Conservation (phyloP, 1,140 invertebrate genomes). For the Zaprionus ornatus region DNA sequence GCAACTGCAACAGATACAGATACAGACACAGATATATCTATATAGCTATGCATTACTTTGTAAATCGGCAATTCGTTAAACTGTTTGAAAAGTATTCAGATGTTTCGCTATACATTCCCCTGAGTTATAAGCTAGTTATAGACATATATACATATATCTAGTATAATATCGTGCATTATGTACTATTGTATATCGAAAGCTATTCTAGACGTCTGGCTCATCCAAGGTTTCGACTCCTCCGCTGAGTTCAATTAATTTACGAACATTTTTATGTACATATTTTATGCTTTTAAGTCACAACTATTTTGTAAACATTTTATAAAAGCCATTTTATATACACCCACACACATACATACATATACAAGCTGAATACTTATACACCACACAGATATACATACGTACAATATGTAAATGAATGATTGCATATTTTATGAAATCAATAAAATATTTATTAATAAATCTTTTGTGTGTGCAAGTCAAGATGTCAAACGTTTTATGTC, state of each 20-base stretch:
- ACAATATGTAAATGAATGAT: neutral
- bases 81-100: slow-evolving; percentile 29
- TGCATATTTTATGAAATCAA: slow-evolving; percentile 27
- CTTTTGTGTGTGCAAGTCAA: slow-evolving; percentile 20
- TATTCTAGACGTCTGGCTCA: neutral
- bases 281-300: slow-evolving; percentile 39
- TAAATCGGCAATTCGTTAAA: slow-evolving; percentile 1
- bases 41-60: neutral
- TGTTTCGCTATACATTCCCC: slow-evolving; percentile 1
- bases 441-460: slow-evolving; percentile 42
- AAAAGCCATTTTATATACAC: slow-evolving; percentile 43
- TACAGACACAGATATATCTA: neutral
- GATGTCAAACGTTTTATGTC: neutral
- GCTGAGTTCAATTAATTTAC: slow-evolving; percentile 7
- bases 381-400: neutral
- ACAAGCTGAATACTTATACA: slow-evolving; percentile 10
- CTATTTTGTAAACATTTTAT: slow-evolving; percentile 47
- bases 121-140: neutral
- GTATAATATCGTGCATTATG: slow-evolving; percentile 7
- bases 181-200: slow-evolving; percentile 15
- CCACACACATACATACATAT: slow-evolving; percentile 8
- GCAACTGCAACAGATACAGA: neutral
- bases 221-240: neutral
- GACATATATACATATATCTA: neutral
- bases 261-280: slow-evolving; percentile 42